These are phyloP conservation scores for Thripadectes ignobilis DNA, from an alignment of 2,797 vertebrate species.

Conservation along the genomic window DNA sequence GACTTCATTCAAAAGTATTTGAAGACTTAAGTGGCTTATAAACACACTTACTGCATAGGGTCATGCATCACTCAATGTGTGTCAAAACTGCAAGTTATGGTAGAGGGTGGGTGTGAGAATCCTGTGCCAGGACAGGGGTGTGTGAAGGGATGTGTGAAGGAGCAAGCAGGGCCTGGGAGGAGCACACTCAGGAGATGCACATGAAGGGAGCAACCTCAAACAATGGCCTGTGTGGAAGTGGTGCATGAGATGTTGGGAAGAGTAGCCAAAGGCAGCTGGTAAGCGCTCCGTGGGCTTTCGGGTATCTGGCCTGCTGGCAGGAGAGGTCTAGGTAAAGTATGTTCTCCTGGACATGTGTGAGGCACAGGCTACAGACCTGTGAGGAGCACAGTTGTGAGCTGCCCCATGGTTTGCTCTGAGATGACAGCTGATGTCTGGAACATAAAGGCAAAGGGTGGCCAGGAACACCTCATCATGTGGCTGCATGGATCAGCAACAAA, in stretches of 20 bases:
- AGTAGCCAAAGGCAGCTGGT: neutral
- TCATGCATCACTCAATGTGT: neutral
- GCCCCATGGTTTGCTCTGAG: neutral
- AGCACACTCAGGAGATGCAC: accelerated
- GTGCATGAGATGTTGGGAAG: neutral
- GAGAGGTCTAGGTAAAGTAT: neutral
- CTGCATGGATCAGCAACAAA: neutral
- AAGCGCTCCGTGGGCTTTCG: neutral
- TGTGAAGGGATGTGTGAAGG: neutral
- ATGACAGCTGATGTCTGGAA: neutral
- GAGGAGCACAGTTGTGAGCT: neutral
- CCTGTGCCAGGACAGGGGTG: neutral
- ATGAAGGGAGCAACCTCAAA: neutral
- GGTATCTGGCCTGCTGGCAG: neutral
- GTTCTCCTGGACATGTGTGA: neutral
- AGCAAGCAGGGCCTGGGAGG: neutral
- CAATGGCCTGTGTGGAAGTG: neutral
- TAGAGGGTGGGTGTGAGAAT: neutral
- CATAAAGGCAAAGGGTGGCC: neutral
- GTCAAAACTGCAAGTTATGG: neutral
- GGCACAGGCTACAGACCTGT: neutral
- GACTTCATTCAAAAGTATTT: neutral
- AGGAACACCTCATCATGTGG: neutral
- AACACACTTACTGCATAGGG: neutral
- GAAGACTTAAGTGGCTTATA: neutral